These are phyloP conservation scores for Ataeniobius toweri DNA, from an alignment of 2,797 vertebrate genomes.

Conservation along the genomic window DNA sequence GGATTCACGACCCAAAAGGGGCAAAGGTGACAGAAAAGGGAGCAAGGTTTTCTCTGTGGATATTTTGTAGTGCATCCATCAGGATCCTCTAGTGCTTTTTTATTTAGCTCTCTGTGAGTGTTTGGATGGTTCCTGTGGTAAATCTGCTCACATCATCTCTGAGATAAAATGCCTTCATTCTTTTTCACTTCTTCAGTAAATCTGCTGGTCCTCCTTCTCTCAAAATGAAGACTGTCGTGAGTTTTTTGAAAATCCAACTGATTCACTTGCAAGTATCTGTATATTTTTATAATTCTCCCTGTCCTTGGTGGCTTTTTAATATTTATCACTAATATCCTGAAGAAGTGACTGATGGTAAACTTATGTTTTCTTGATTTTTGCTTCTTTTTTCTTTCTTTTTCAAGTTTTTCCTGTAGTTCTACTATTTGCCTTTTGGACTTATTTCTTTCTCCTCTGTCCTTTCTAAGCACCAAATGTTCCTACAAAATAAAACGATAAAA, in stretches of 20 bases:
- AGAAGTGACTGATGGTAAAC: too few relatives aligned
- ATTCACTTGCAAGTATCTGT: too few relatives aligned
- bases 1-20: constrained; percentile 8
- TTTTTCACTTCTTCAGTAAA: neutral
- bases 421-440: too few relatives aligned
- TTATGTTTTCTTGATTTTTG: too few relatives aligned
- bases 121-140: constrained; percentile 6
- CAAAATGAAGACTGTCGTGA: constrained; percentile 4
- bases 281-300: too few relatives aligned
- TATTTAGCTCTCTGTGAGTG: neutral
- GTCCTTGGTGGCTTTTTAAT: too few relatives aligned
- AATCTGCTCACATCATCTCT: constrained; percentile 5
- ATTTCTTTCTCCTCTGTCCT: too few relatives aligned
- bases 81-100: constrained; percentile 17
- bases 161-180: neutral
- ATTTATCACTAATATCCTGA: too few relatives aligned
- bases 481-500: neutral
- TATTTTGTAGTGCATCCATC: neutral
- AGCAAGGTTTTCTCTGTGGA: constrained; percentile 6
- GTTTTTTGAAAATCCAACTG: too few relatives aligned
- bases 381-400: too few relatives aligned
- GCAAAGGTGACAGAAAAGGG: constrained; percentile 6
- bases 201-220: neutral
- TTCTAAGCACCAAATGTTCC: too few relatives aligned
- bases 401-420: too few relatives aligned